Base-by-base conservation (phyloP, 2,797 vertebrate genomes). In the Periparus ater region DNA sequence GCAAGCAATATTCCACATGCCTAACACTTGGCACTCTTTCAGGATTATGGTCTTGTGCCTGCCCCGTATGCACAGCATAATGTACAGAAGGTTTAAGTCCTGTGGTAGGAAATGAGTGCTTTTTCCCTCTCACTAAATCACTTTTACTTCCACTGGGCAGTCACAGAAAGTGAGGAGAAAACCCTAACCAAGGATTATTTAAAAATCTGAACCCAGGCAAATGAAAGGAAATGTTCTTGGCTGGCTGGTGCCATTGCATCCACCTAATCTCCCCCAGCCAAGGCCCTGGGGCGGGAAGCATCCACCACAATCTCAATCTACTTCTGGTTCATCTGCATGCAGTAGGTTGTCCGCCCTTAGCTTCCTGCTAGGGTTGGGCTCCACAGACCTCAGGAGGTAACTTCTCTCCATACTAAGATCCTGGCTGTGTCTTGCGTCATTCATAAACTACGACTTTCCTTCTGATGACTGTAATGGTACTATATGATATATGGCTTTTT, bases 41-140 rank as follows among this genome's bases (percentile, higher is more conserved):
- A 90, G 66, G 82, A 32, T 88, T 85, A 50, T 6, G 20, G 65
- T 50, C 45, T 71, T 91, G 32, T 83, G 78, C 36, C 71, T 92
- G 74, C 48, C 27, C 61, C 0, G 0, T 61, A 44, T 18, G 53
- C 40, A 53, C 1, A 2, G 65, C 44, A 47, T 76, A 79, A 84
- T 25, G 45, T 66, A 26, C 53, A 86, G 85, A 38, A 86, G 51
- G 62, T 85, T 71, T 74, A 77, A 91, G 44, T 54, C 38, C 45
- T 90, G 76, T 74, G 70, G 88, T 90, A 95, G 88, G 94, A 96
- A 96, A 94, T 92, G 71, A 92, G 48, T 63, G 23, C 17, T 79
- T 95, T 95, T 91, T 54, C 89, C 58, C 48, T 88, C 85, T 93
- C 71, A 85, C 55, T 93, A 93, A 95, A 93, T 93, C 89, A 88